Evolutionary conservation across 2,113 vertebrate genomes (phyloP), one percentile per base, ranked within the genome.

Genomic region (Zosterops japonicus): DNA sequence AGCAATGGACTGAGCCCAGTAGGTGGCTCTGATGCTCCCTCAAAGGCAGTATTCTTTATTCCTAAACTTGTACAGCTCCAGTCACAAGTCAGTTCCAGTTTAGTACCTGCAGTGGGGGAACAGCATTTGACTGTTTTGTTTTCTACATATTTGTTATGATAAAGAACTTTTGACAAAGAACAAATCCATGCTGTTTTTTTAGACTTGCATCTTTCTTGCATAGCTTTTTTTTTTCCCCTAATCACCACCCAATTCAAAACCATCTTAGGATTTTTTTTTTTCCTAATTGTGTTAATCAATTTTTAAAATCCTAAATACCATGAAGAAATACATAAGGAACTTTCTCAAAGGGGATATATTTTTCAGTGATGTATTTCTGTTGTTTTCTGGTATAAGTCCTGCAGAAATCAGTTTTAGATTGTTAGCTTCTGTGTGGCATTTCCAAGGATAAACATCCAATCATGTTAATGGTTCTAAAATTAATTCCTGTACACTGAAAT

Each of bases 1-100:
- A 96, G 59, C 90, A 74, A 64, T 86, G 25, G 46, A 6, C 72
- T 90, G 86, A 75, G 21, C 80, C 95, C 97, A 96, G 86, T 77
- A 98, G 97, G 83, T 97, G 97, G 97, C 93, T 53, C 82, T 94
- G 91, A 81, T 95, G 84, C 71, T 95, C 94, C 87, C 96, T 76
- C 44, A 65, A 89, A 85, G 33, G 46, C 46, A 59, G 56, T 64
- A 49, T 70, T 65, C 75, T 87, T 15, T 70, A 6, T 74, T 77
- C 44, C 44, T 44, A n/a, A 91, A 88, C 19, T 77, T 39, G 19
- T 72, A 1, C 28, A 74, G 36, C n/a, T 87, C n/a, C 35, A 46
- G 9, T 56, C 1, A 5, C 7, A 11, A n/a, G 16, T 35, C n/a
- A 64, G 29, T 59, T 90, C 6, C 39, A n/a, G 18, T 83, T 91